Percentiles rank a stretch among this genome's conserved stretches.
Conservation (phyloP, 2,113 vertebrate species). For the Trogon surrucura region DNA sequence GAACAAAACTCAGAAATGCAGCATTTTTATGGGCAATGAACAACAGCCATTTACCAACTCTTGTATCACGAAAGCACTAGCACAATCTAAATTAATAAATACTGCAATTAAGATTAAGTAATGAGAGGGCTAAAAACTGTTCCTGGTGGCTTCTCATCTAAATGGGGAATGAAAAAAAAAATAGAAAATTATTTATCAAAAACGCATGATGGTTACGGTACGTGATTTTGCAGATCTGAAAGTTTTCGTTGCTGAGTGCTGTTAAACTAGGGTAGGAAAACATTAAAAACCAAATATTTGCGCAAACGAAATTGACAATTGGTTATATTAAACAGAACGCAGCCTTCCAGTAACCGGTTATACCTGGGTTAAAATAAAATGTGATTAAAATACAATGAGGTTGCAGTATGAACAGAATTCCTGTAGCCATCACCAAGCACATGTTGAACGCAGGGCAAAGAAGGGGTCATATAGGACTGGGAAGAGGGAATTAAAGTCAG, state of each 20-base stretch:
- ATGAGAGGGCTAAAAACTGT: not conserved
- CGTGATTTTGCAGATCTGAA: not conserved
- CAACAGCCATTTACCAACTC: constrained; percentile 31
- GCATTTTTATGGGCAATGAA: constrained; percentile 51
- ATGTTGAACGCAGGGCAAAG: not conserved
- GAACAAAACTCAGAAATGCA: not conserved
- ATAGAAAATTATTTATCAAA: not conserved
- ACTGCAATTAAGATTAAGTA: constrained; percentile 61
- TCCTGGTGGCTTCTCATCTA: constrained; percentile 44
- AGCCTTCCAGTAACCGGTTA: not conserved
- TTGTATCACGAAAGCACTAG: constrained; percentile 38
- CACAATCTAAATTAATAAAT: constrained; percentile 67
- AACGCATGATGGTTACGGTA: rapidly evolving
- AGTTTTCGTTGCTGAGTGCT: not conserved
- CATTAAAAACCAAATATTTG: not conserved
- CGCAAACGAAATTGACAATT: not conserved
- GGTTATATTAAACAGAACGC: not conserved
- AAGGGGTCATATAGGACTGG: not conserved
- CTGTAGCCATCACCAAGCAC: not conserved
- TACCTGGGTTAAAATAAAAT: not conserved
- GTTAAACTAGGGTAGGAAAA: not conserved
- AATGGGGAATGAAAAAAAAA: not conserved
- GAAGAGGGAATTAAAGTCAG: not conserved
- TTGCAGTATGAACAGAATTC: not conserved
- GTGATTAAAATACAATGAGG: not conserved